Evolutionary conservation across 2,797 vertebrate species (phyloP), one percentile per base, ranked within the genome.

Genomic region (Uromys caudimaculatus): DNA sequence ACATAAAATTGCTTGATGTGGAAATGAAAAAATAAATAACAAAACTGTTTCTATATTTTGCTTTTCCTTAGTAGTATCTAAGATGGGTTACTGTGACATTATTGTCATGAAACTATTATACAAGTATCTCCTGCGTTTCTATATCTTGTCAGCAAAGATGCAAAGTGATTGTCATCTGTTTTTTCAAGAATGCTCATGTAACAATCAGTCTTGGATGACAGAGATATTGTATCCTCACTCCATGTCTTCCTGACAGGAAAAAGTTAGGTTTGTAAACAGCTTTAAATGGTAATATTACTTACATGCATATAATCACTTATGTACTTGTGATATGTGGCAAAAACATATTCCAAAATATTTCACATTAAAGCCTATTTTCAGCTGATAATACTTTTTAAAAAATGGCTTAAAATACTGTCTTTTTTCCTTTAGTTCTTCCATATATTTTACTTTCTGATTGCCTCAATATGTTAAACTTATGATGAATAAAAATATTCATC

Each of bases 171-270:
- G 13, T 67, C 8, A 87, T 52, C 2, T 78, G 41, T 58, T 8
- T 90, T 87, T 83, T 92, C 10, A 85, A 89, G 2, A 23, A 67
- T 56, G 5, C 58, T 41, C 76, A 32, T 52, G 77, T 0, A 71
- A 5, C 13, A 75, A 90, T 38, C 4, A 83, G 3, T 4, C 52
- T 58, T 76, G 9, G 16, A n/a, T 96, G 17, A 77, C 4, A 82
- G 9, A 56, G 16, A 60, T 8, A 47, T 16, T 4, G 11, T 44
- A 5, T 84, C 8, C 5, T n/a, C 0, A 64, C 2, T 12, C 12
- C 0, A 2, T 52, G 58, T 0, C 23, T 47, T 9, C 0, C 3
- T 52, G 58, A 23, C 0, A 3, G 23, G 60, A 16, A 13, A 89
- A 38, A n/a, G 6, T 11, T 1, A 79, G 38, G 17, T 52, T 56